Evolutionary conservation across 53 echinoderm and acorn worm genomes (phyloP), one percentile per base, ranked within the genome.

Genomic region (Apostichopus leukothele): DNA sequence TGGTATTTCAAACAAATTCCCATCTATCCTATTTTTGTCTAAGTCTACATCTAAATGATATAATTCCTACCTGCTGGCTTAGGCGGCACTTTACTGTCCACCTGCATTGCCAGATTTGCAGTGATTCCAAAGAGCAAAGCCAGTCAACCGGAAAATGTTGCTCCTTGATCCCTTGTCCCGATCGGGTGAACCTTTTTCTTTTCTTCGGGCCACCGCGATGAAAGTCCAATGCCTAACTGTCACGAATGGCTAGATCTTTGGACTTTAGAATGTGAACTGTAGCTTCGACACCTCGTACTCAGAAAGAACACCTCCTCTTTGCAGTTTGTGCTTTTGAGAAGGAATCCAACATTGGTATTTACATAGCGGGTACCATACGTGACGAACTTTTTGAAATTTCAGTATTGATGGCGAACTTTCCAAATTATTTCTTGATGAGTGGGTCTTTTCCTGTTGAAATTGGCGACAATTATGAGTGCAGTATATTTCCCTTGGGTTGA

Each of bases 151-250:
- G 81, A 81, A 81, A 81, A 81, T 57, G 81, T 81, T 81, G 81
- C 81, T 81, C 81, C 81, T 81, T 81, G 81, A 81, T 81, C 81
- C 81, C 81, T 81, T 81, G 81, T 81, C 81, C 81, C 81, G 81
- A 81, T 81, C 81, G 55, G 81, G 81, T 81, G 81, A 81, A 81
- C 81, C 81, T 23, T 55, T 79, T 55, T 81, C 81, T 81, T 81
- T 81, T 81, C 81, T 81, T 81, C 81, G 81, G 81, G 81, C 81
- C 23, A 21, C 81, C 55, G 59, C 81, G 81, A 60, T 81, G 81
- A 81, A 81, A 81, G 81, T 81, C 81, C 81, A 81, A 50, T 54
- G 55, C 51, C 60, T 81, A 81, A 81, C 81, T 81, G 81, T 81
- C 81, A 81, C 81, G 20, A 55, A 81, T 81, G 55, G 51, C 18